These are phyloP conservation scores for Corydoras sp. DNA, from an alignment of 2,113 vertebrate genomes.

Conservation along the genomic window DNA sequence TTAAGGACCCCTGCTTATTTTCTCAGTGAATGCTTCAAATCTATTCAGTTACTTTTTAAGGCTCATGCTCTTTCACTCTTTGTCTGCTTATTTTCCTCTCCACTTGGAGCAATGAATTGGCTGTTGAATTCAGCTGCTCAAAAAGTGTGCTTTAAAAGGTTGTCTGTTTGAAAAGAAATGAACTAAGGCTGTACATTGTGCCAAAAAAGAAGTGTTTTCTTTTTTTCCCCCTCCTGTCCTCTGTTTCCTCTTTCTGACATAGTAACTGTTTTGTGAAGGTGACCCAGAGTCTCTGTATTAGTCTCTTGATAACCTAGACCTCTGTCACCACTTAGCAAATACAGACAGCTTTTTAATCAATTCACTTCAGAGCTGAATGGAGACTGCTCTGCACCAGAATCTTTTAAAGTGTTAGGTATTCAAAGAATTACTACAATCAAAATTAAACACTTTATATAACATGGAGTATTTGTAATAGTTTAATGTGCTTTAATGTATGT, in stretches of 20 bases:
- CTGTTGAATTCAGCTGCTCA: conserved; percentile 54
- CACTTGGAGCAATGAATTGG: conserved; percentile 52
- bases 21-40: conserved; percentile 52
- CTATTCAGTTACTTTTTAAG: conserved; percentile 54
- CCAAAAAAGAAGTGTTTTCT: conserved; percentile 56
- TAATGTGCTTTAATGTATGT: background rate
- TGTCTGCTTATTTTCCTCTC: conserved; percentile 53
- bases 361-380: conserved; percentile 49
- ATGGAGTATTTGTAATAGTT: background rate
- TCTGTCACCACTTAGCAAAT: conserved; percentile 56
- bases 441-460: background rate
- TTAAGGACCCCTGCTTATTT: conserved; percentile 44
- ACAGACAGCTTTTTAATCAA: conserved; percentile 54
- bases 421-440: conserved; percentile 37
- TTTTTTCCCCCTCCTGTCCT: conserved; percentile 29
- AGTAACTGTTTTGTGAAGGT: conserved; percentile 54
- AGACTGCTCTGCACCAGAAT: conserved; percentile 31
- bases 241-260: conserved; percentile 32
- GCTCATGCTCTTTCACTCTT: conserved; percentile 51
- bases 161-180: conserved; percentile 56
- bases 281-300: conserved; percentile 46
- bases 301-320: conserved; percentile 42
- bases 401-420: conserved; percentile 30
- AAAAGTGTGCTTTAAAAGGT: conserved; percentile 51
- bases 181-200: conserved; percentile 56